Evolutionary conservation across 2,113 vertebrate genomes (phyloP), one percentile per base, ranked within the genome.

Genomic region (Charadrius vociferus): DNA sequence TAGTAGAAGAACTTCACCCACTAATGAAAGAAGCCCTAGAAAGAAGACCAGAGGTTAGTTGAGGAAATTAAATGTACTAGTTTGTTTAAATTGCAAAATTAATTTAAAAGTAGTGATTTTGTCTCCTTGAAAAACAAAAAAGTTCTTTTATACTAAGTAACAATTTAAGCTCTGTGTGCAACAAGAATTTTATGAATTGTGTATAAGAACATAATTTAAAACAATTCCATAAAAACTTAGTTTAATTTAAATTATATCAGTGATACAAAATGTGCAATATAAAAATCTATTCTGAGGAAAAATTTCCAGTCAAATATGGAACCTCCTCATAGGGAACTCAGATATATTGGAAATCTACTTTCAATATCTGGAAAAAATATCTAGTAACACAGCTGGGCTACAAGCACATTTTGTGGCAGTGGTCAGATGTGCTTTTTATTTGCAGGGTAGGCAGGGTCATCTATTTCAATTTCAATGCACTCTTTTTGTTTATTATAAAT

Each of bases 1-100:
- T 99, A n/a, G 99, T 99, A 11, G 99, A 99, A 98, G 99, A 99
- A 95, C 99, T 99, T 61, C 99, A 99, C 92, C 99, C 99, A 19
- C 94, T 99, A 90, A 99, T 99, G 99, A 99, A 99, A 97, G 99
- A 99, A 97, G 99, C 99, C 16, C 98, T 99, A 93, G 99, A 99
- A 95, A 99, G 99, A 82, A 99, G 99, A 95, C 99, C 99, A 70
- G 99, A 99, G 99, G 99, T 99, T 97, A 98, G 97, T 96, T 84
- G 63, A 59, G 65, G 50, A 91, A 94, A 71, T 96, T 32, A 81
- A 83, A 53, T 19, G 5, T 52, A 30, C 47, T 94, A 6, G 5
- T 45, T 94, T 82, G 27, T 81, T 90, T 70, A 50, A 61, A 43
- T 29, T 94, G 12, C 73, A 84, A 86, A 83, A 58, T 74, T 43